Evolutionary conservation across 2,797 vertebrate species (phyloP).

Genomic region (Heterohyrax brucei): DNA sequence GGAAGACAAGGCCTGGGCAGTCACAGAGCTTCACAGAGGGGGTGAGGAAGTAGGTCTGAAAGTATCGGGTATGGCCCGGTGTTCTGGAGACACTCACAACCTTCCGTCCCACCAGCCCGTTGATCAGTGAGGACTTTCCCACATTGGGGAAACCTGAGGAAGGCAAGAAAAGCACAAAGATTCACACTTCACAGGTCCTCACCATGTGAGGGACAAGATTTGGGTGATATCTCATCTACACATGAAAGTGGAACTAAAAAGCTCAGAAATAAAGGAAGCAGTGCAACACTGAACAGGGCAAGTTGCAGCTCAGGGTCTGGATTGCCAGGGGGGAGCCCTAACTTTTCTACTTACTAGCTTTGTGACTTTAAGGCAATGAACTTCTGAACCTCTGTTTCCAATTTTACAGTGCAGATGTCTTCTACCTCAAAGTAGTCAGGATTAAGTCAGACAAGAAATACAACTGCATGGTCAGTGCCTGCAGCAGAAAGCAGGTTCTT

Average conservation of each 20-base stretch:
- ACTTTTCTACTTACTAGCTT: background rate
- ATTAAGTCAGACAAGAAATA: background rate
- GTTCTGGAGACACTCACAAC: constrained; percentile 97
- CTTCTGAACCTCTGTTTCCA: background rate
- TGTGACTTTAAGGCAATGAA: background rate
- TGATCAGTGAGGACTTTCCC: constrained; percentile 96
- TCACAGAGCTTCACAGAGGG: constrained; percentile 96
- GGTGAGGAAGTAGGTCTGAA: constrained; percentile 98
- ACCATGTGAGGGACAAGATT: background rate
- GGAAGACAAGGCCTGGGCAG: constrained; percentile 97
- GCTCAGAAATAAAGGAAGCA: background rate
- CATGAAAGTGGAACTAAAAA: background rate
- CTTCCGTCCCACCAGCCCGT: constrained; percentile 95
- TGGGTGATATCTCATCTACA: accelerated
- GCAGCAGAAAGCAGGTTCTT: background rate
- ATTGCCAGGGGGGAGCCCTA: background rate
- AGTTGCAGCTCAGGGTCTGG: background rate
- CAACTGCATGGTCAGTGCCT: background rate
- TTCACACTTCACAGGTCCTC: background rate
- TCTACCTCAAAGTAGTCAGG: background rate
- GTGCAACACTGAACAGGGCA: background rate
- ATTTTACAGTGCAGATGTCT: background rate
- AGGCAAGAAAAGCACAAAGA: background rate
- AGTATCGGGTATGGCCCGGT: constrained; percentile 98
- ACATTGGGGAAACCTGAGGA: constrained; percentile 96